phyloP scores from a whole-genome alignment of 2,113 vertebrate species.

The Corythoichthys haematopterus region DNA sequence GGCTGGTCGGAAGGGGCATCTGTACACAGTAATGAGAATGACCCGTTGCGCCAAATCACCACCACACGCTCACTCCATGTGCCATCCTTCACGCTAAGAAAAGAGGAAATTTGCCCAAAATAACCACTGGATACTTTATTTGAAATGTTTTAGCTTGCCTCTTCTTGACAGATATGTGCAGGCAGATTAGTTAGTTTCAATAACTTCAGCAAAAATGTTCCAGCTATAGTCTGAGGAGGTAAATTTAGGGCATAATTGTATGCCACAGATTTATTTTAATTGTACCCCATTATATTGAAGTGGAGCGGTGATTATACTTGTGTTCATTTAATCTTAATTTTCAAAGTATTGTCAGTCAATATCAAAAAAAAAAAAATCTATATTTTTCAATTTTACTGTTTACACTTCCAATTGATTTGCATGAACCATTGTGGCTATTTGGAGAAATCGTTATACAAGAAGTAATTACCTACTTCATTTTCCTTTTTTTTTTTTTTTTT shows the following conservation, averaged over 20 bases:
- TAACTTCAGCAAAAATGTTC: not conserved
- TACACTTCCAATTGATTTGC: not conserved
- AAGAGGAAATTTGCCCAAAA: not conserved
- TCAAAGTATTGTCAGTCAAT: constrained; percentile 8
- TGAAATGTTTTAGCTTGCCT: not conserved
- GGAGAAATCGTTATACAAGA: not conserved
- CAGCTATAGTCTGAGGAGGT: not conserved
- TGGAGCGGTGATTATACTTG: not conserved
- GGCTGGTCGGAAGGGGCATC: not conserved
- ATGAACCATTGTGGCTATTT: not conserved
- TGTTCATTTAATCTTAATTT: not conserved
- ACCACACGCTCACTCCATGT: not conserved
- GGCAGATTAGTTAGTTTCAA: not conserved
- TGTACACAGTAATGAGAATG: not conserved
- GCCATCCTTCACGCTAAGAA: not conserved
- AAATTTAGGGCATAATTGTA: not conserved
- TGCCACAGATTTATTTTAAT: not conserved
- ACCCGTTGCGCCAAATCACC: not conserved
- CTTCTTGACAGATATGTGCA: not conserved
- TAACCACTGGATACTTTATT: not conserved
- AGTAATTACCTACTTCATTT: not conserved
- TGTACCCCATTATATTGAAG: too few species aligned
- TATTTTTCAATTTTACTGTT: not conserved
- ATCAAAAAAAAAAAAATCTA: constrained; percentile 6
- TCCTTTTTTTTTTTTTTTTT: not conserved